Evolutionary conservation across 2,797 vertebrate species (phyloP), one percentile per base, ranked within the genome.

Genomic region (Clamator glandarius): DNA sequence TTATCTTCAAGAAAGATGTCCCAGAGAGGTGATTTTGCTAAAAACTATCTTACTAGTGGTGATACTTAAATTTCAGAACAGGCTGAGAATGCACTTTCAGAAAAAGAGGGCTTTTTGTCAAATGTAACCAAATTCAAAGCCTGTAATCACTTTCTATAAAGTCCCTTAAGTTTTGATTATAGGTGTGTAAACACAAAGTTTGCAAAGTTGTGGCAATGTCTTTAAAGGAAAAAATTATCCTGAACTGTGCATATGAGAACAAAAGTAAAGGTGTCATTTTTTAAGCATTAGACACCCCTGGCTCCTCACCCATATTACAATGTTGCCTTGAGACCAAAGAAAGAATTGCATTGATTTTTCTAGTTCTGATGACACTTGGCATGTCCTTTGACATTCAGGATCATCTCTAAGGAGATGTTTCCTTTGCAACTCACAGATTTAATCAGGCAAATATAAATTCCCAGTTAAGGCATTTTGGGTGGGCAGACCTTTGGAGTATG

Each of bases 351-450:
- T 76, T 92, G 89, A 89, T 93, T 94, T 94, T 91, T 86, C 46
- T 62, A 54, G 46, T 69, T 88, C 76, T 88, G 76, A 59, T 84
- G 70, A 51, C 17, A 58, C 12, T 83, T 51, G 17, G 11, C 24
- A 1, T 68, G 76, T 86, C 62, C 92, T 83, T 86, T 88, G 73
- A 86, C 82, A 86, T 92, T 88, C 25, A 42, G 39, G 77, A 91
- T 84, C 74, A 79, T 75, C 73, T 93, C 90, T 95, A 79, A 92
- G 84, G 93, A 92, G 51, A 77, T 59, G 54, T 59, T 94, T 91
- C 66, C 51, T 84, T 83, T 82, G 68, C 20, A 78, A 55, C 51
- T 90, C 91, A 66, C 59, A 92, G 44, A 93, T 84, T 64, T 77
- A 57, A 77, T 85, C 68, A 50, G 68, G 41, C 33, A 87, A 69